phyloP scores from a whole-genome alignment of 2,888 invertebrate genomes.

The Allolobophora icterica region DNA sequence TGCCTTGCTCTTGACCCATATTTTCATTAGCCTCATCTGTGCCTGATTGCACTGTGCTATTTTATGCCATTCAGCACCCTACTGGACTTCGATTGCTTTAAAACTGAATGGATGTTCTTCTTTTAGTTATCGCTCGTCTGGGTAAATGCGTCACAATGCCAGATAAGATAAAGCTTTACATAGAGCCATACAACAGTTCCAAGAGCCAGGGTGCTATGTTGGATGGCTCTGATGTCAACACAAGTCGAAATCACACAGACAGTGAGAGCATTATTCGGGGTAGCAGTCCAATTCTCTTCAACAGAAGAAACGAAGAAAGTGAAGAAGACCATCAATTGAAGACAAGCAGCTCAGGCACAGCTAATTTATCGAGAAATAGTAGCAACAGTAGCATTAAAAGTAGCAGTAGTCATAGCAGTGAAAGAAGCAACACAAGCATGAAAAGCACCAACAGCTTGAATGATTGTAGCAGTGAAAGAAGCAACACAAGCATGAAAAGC shows the following conservation, averaged over 20 bases:
- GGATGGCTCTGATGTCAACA: not conserved
- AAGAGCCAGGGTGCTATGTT: not conserved
- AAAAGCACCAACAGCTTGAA: not conserved
- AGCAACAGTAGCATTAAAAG: not conserved
- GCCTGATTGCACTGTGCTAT: not conserved
- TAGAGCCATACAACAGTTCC: not conserved
- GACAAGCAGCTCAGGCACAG: not conserved
- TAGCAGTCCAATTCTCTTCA: not conserved
- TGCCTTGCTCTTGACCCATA: not conserved
- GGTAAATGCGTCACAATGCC: not conserved
- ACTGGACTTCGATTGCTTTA: not conserved
- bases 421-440: not conserved
- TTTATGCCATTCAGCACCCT: not conserved
- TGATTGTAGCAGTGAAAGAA: not conserved
- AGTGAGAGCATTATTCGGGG: not conserved
- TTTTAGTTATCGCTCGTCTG: not conserved
- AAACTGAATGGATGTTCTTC: not conserved
- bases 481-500: not conserved
- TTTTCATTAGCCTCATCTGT: not conserved
- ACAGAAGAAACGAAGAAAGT: not conserved
- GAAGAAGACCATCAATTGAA: not conserved
- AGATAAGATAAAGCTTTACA: not conserved
- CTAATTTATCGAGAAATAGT: conserved; percentile 1
- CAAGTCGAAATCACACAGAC: not conserved
- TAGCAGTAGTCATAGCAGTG: not conserved